Conservation (phyloP, 2,888 invertebrate species). For the Periphyllus acericola region DNA sequence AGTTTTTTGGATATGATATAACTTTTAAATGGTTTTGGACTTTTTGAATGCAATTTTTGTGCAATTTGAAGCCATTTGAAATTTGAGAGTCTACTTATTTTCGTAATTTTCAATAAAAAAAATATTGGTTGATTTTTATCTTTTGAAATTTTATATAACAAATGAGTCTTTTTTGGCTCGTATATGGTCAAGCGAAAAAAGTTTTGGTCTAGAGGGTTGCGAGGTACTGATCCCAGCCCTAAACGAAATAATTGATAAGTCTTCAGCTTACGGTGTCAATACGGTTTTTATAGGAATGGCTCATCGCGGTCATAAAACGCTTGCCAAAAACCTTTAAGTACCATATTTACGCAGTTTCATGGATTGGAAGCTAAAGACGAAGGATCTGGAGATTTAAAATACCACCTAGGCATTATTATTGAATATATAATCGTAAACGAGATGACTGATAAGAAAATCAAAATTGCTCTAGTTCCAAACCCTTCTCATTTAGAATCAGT, state of each 20-base stretch:
- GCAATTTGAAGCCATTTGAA: too few species aligned
- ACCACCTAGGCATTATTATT: conserved; percentile 89
- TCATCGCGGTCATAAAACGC: conserved; percentile 90
- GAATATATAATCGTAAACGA: conserved; percentile 93
- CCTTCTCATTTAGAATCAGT: conserved; percentile 94
- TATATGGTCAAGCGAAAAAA: conserved; percentile 99
- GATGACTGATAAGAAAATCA: conserved; percentile 72
- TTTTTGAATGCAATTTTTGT: too few species aligned
- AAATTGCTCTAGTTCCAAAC: conserved; percentile 89
- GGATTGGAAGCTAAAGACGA: conserved; percentile 91
- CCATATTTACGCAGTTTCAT: conserved; percentile 91
- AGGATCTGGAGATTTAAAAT: conserved; percentile 93
- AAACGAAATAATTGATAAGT: conserved; percentile 97
- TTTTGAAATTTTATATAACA: too few species aligned
- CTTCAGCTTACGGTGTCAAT: conserved; percentile 94
- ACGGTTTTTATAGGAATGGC: conserved; percentile 96
- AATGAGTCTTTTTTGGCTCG: conserved; percentile 96
- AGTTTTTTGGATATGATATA: too few species aligned
- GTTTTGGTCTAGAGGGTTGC: conserved; percentile 98
- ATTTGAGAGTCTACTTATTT: too few species aligned
- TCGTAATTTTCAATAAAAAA: too few species aligned
- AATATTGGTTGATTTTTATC: too few species aligned
- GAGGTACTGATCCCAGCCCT: conserved; percentile 98
- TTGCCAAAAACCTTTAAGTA: conserved; percentile 88
- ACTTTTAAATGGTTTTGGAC: too few species aligned